A percentile compares a stretch with the other conserved stretches of the same genome.
These are phyloP conservation scores for Temnothorax rugatulus DNA, from an alignment of 2,888 invertebrate genomes.

Conservation along the genomic window DNA sequence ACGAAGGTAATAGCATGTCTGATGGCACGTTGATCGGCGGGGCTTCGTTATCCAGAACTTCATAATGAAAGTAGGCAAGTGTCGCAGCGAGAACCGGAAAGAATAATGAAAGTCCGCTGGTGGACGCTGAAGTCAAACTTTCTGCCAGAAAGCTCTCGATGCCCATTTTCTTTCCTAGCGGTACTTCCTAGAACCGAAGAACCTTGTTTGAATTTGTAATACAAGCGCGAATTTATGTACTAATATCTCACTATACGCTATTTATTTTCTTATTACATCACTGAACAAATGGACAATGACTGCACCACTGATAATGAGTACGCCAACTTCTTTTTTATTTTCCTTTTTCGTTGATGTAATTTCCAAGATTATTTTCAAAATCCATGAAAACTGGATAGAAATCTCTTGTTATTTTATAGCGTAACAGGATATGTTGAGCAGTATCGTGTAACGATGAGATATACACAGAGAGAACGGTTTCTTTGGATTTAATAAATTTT, in stretches of 20 bases:
- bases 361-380: neutral
- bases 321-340: neutral
- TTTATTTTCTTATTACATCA: neutral
- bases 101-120: slow-evolving; percentile 92
- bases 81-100: slow-evolving; percentile 94
- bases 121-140: slow-evolving; percentile 87
- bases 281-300: neutral
- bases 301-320: no score
- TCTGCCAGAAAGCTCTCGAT: slow-evolving; percentile 80
- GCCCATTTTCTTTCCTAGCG: slow-evolving; percentile 75
- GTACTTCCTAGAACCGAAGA: neutral
- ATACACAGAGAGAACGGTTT: no score
- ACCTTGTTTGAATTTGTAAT: neutral
- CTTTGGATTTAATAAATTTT: no score
- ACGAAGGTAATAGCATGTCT: slow-evolving; percentile 89
- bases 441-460: no score
- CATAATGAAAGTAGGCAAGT: slow-evolving; percentile 95
- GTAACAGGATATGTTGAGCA: neutral
- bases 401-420: neutral
- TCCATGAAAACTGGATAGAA: neutral
- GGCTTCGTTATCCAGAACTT: slow-evolving; percentile 94
- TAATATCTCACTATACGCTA: neutral
- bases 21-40: slow-evolving; percentile 91
- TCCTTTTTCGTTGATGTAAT: neutral
- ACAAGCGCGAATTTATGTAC: neutral